phyloP scores from a whole-genome alignment of 2,113 vertebrate species.

The Numida meleagris region DNA sequence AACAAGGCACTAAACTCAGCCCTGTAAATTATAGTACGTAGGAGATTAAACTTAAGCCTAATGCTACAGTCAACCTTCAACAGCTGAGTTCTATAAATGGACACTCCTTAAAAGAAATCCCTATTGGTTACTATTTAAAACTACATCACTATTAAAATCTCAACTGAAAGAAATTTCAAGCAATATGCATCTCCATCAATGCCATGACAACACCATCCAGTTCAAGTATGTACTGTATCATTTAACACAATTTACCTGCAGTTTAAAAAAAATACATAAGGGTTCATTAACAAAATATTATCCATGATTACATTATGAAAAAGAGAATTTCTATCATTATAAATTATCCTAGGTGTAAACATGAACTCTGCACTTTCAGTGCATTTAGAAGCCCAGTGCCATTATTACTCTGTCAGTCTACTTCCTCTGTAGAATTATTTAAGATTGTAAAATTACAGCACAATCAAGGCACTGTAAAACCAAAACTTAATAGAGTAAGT shows the following conservation, averaged over 20 bases:
- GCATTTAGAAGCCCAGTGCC: neutral
- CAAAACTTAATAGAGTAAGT: neutral
- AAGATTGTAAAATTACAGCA: neutral
- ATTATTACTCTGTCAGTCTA: neutral
- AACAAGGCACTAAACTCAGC: slow-evolving; percentile 22
- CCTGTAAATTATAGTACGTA: slow-evolving; percentile 72
- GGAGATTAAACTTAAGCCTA: slow-evolving; percentile 79
- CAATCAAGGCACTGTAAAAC: neutral
- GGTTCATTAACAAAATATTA: neutral
- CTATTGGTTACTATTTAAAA: slow-evolving; percentile 77
- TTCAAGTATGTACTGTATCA: neutral
- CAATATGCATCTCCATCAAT: neutral
- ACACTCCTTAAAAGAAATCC: slow-evolving; percentile 67
- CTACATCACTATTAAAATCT: slow-evolving; percentile 70
- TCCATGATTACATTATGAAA: neutral
- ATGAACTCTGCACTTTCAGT: neutral
- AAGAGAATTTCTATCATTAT: neutral
- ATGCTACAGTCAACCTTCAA: slow-evolving; percentile 73
- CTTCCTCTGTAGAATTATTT: neutral
- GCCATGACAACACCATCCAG: neutral
- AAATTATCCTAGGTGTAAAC: neutral
- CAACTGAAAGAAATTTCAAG: slow-evolving; percentile 65
- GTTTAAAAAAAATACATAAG: neutral
- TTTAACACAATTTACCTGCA: neutral
- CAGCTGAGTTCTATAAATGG: slow-evolving; percentile 80